These are phyloP conservation scores for Morone chrysops DNA, from an alignment of 2,113 vertebrate genomes.

Conservation along the genomic window DNA sequence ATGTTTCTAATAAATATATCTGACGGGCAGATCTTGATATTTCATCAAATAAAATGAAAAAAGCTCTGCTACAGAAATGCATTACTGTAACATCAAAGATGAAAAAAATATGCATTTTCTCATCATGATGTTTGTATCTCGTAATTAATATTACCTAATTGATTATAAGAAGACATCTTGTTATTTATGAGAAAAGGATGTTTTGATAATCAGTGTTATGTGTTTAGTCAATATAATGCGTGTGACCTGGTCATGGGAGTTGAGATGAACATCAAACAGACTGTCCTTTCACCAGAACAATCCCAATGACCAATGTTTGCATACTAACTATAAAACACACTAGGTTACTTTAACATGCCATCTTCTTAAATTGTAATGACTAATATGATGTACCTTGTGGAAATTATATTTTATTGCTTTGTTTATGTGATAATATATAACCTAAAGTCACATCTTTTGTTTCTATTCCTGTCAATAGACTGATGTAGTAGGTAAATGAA, in stretches of 20 bases:
- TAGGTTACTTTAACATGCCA: background rate
- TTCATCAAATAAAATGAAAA: too few relatives aligned
- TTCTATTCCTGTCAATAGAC: background rate
- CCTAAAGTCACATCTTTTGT: background rate
- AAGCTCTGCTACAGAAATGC: too few relatives aligned
- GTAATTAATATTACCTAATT: background rate
- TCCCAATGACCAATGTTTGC: background rate
- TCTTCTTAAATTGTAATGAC: background rate
- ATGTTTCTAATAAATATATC: too few relatives aligned
- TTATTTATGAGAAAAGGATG: background rate
- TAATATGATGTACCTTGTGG: background rate
- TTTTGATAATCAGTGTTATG: background rate
- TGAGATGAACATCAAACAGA: background rate
- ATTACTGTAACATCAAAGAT: too few relatives aligned
- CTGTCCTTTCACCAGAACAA: background rate
- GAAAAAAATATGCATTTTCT: background rate
- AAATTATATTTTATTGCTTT: background rate
- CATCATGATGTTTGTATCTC: background rate
- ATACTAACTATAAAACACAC: background rate
- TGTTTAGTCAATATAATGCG: background rate
- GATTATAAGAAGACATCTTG: background rate
- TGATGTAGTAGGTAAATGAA: too few relatives aligned
- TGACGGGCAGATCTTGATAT: too few relatives aligned
- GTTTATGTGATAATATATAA: background rate
- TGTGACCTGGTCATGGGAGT: background rate